A percentile compares a stretch with the other conserved stretches of the same genome.
Evolutionary conservation across 2,888 invertebrate species (phyloP).

Genomic region (Amphimallon solstitiale): DNA sequence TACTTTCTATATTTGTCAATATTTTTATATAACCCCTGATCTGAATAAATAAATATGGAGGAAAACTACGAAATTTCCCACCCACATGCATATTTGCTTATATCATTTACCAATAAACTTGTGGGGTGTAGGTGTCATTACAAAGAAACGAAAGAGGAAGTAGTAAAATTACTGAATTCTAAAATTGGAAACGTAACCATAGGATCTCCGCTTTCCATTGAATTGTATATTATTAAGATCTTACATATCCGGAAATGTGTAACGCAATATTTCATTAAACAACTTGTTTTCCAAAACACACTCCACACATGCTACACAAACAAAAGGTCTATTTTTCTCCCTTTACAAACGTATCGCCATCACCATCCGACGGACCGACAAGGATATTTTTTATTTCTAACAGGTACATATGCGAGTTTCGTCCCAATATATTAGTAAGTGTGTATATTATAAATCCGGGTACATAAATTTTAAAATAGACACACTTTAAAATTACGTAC

Average conservation of each 20-base stretch:
- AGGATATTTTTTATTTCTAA: not conserved
- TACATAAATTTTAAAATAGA: slow-evolving; percentile 41
- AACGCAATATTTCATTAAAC: slow-evolving; percentile 38
- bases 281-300: slow-evolving; percentile 30
- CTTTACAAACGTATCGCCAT: not conserved
- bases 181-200: slow-evolving; percentile 11
- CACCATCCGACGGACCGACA: slow-evolving; percentile 4
- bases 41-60: too few relatives aligned
- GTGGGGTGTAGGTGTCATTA: not conserved
- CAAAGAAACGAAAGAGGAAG: slow-evolving; percentile 17
- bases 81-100: too few relatives aligned
- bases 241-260: slow-evolving; percentile 33
- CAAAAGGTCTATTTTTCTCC: slow-evolving; percentile 15
- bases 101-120: too few relatives aligned
- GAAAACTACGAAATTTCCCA: too few relatives aligned
- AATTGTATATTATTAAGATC: slow-evolving; percentile 25
- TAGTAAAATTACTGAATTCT: slow-evolving; percentile 30
- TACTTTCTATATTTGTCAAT: too few relatives aligned
- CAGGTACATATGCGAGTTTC: not conserved
- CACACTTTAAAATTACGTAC: slow-evolving; percentile 43
- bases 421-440: not conserved
- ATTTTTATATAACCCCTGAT: too few relatives aligned
- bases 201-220: slow-evolving; percentile 13
- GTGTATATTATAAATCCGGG: slow-evolving; percentile 4
- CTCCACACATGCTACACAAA: slow-evolving; percentile 21